Evolutionary conservation across 2,797 vertebrate species (phyloP), one percentile per base, ranked within the genome.

Genomic region (Clarias platycephalus): DNA sequence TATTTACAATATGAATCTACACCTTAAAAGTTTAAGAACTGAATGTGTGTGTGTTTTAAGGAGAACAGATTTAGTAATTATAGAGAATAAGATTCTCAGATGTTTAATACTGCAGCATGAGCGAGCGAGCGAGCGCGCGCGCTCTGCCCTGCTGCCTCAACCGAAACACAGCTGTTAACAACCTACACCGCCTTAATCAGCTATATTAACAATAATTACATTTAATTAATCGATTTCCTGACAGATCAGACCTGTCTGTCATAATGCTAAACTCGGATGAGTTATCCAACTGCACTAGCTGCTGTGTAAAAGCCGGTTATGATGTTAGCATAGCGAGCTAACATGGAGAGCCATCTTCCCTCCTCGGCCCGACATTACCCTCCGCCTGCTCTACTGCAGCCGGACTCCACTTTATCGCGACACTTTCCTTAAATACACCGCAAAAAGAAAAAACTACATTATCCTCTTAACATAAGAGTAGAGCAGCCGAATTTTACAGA

Each of bases 351-450:
- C 80, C 80, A 82, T 82, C 72, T 82, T 82, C 70, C 72, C 80
- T 85, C 40, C 22, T 26, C 77, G 72, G 72, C 9, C 80, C 84
- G 83, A 78, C 83, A 84, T 79, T 70, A 83, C 34, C 79, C 58
- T 82, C 79, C 80, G 63, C 72, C 64, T 55, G 20, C 9, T 60
- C 24, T 37, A 28, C 70, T 57, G 44, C 24, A 12, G 2, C 83
- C 44, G 5, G 1, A 15, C 10, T 9, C 8, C 62, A 0, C 6
- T 13, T 22, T 6, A 28, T 22, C 16, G 12, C 2, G 12, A 16
- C 1, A 6, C 20, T 6, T 6, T 22, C 40, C 62, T 2, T 66
- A 22, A 66, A 80, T 22, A 53, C 40, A 22, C 1, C 1, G 5
- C 76, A 20, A 80, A 80, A 13, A 1, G 3, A 0, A 15, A 28